Base-by-base conservation (phyloP, 2,797 vertebrate genomes). In the Denticeps clupeoides region DNA sequence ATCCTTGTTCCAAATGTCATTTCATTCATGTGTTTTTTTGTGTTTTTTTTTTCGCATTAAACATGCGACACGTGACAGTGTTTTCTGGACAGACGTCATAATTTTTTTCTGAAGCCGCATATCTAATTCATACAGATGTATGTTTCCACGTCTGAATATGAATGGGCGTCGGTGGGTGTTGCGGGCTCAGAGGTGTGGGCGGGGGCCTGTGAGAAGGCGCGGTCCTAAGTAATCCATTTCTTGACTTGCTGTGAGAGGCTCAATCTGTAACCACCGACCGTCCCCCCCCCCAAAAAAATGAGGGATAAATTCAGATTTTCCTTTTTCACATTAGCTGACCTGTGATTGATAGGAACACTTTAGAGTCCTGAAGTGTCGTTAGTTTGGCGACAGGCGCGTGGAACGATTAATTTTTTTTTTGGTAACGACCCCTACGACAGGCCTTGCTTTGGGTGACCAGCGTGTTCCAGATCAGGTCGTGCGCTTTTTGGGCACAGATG, bases 281-380 rank as follows among this genome's bases (percentile, higher is more conserved):
- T 8, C 26, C 26, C 6, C 24, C 3, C 26, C 10, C 18, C 38
- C 12, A 50, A 31, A 42, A 38, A 45, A 57, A 51, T 21, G 12
- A 33, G 22, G 31, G 41, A 50, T 83, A 81, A 68, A 51, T 59
- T 32, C 16, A 67, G 75, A 73, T 77, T 76, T 82, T 82, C 84
- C 88, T 87, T 85, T 70, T 70, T 74, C 62, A 71, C 80, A 82
- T 87, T 85, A 87, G 81, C 79, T 77, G 72, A 67, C 71, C 69
- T 58, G 68, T 87, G 87, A 87, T 87, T 75, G 83, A 89, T 86
- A 77, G 77, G 51, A 69, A 74, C 66, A 71, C 70, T 72, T 60
- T 56, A 70, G 25, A 33, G 43, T 77, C 72, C 71, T 76, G 74
- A 81, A 67, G 77, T 74, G 72, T 77, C 79, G 80, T 82, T 84